A percentile compares a stretch with the other conserved stretches of the same genome.
phyloP scores from a whole-genome alignment of 2,888 invertebrate genomes.

The Agrotis exclamationis region DNA sequence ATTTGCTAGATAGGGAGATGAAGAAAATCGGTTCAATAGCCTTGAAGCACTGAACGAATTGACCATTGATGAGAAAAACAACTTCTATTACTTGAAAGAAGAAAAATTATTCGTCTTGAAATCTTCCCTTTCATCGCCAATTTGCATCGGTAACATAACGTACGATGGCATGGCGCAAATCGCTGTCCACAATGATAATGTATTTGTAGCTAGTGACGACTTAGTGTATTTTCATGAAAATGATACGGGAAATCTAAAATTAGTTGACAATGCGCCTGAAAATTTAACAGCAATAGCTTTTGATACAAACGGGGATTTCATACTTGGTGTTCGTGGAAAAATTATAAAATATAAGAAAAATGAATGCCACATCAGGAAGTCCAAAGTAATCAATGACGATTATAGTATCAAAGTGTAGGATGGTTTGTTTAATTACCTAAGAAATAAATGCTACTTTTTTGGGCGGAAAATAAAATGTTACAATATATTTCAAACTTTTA shows the following conservation, averaged over 20 bases:
- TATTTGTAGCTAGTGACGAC: slow-evolving; percentile 80
- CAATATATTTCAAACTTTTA: slow-evolving; percentile 38
- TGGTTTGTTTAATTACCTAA: neutral
- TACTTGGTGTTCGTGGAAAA: slow-evolving; percentile 79
- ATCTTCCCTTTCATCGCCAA: slow-evolving; percentile 71
- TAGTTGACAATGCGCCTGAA: slow-evolving; percentile 76
- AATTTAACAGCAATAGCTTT: slow-evolving; percentile 83
- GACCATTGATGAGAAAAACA: slow-evolving; percentile 81
- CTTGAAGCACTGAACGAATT: slow-evolving; percentile 81
- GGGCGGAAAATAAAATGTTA: slow-evolving; percentile 9
- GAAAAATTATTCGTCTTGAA: slow-evolving; percentile 80
- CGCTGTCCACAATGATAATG: slow-evolving; percentile 76
- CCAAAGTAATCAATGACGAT: slow-evolving; percentile 42
- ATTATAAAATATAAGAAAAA: slow-evolving; percentile 79
- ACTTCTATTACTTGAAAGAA: slow-evolving; percentile 82
- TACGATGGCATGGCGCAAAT: slow-evolving; percentile 83
- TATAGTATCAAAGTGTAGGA: neutral
- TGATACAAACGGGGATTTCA: slow-evolving; percentile 77
- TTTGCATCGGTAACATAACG: slow-evolving; percentile 75
- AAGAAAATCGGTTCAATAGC: slow-evolving; percentile 78
- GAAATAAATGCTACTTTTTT: neutral
- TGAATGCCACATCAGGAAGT: slow-evolving; percentile 70
- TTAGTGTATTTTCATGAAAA: slow-evolving; percentile 81
- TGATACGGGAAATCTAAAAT: slow-evolving; percentile 75
- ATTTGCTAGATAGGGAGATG: slow-evolving; percentile 74